phyloP scores from a whole-genome alignment of 2,113 vertebrate species.

The Hypanus sabinus region DNA sequence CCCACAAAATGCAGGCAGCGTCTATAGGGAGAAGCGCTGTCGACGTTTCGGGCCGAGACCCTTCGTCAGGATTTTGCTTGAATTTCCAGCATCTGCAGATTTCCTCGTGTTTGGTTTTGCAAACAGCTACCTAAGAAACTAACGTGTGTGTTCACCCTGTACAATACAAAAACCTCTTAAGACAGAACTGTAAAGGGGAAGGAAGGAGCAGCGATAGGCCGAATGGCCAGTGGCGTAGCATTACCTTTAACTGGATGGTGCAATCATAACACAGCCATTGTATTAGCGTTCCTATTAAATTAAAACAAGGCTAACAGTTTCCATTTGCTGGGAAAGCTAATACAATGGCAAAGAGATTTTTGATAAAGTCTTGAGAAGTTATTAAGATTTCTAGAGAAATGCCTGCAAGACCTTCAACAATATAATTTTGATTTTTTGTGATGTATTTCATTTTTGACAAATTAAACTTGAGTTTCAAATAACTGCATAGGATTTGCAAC shows the following conservation, averaged over 20 bases:
- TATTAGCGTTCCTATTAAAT: too few relatives aligned
- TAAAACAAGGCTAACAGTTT: background rate
- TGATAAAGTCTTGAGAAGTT: background rate
- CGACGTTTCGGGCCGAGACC: too few relatives aligned
- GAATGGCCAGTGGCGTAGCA: background rate
- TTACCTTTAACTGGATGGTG: background rate
- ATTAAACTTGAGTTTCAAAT: background rate
- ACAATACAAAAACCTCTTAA: background rate
- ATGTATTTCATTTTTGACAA: background rate
- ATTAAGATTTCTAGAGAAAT: background rate
- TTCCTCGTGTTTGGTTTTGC: too few relatives aligned
- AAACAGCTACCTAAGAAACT: background rate
- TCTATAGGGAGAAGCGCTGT: too few relatives aligned
- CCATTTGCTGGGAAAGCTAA: background rate
- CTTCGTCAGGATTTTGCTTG: too few relatives aligned
- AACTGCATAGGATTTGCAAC: background rate
- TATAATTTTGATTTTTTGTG: background rate
- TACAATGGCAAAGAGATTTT: background rate
- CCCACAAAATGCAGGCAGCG: too few relatives aligned
- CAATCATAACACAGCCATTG: background rate
- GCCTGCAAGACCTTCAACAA: background rate
- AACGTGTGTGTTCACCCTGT: background rate
- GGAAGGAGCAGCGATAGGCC: too few relatives aligned
- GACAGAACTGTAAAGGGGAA: too few relatives aligned
- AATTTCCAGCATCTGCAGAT: too few relatives aligned